Conservation (phyloP, 2,888 invertebrate genomes). For the Apotomis capreana region DNA sequence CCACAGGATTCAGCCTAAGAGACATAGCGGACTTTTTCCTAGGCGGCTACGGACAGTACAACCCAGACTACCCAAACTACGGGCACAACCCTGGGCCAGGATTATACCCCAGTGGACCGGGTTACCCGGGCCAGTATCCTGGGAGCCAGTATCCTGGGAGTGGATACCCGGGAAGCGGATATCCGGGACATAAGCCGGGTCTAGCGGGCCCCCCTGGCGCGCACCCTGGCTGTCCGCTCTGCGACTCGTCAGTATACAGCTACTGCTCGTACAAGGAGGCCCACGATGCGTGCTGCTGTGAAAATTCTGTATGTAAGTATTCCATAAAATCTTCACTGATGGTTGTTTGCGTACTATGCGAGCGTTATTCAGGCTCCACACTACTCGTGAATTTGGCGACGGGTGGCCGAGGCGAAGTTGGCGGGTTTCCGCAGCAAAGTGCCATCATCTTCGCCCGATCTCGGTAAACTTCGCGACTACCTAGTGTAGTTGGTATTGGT, state of each 20-base stretch:
- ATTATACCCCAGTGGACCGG: slow-evolving; percentile 31
- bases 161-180: slow-evolving; percentile 45
- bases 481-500: too few relatives aligned
- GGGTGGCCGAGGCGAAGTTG: too few relatives aligned
- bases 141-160: slow-evolving; percentile 45
- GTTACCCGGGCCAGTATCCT: slow-evolving; percentile 51
- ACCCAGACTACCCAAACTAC: slow-evolving; percentile 48
- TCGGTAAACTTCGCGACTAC: too few relatives aligned
- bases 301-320: slow-evolving; percentile 74
- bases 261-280: slow-evolving; percentile 89
- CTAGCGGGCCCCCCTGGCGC: slow-evolving; percentile 73
- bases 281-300: slow-evolving; percentile 91
- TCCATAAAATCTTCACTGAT: too few relatives aligned
- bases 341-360: too few relatives aligned
- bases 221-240: slow-evolving; percentile 86
- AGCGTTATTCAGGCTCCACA: too few relatives aligned
- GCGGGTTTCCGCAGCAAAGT: too few relatives aligned
- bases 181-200: slow-evolving; percentile 49
- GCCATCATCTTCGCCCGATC: too few relatives aligned
- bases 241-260: slow-evolving; percentile 90
- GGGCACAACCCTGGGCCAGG: slow-evolving; percentile 50
- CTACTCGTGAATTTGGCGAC: too few relatives aligned
- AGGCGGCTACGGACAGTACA: slow-evolving; percentile 66
- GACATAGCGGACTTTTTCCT: slow-evolving; percentile 78
- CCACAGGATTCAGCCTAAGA: slow-evolving; percentile 78